Conservation (phyloP, 1,140 invertebrate genomes). For the Leptoteleia sp. region DNA sequence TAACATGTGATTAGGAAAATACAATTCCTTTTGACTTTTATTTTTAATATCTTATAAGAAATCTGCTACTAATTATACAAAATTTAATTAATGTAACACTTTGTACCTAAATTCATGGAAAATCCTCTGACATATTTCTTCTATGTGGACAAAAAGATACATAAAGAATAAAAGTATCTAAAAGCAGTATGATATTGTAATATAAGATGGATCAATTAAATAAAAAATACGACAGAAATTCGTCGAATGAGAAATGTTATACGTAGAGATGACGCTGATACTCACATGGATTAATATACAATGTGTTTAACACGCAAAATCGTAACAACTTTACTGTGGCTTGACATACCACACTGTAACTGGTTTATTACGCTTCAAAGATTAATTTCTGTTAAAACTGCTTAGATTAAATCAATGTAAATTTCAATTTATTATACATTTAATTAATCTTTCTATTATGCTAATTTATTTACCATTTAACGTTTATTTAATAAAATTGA, state of each 20-base stretch:
- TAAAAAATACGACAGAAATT: not conserved
- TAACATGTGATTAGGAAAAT: too few species aligned
- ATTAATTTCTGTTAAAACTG: conserved; percentile 18
- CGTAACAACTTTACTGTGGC: conserved; percentile 14
- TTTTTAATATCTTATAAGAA: too few species aligned
- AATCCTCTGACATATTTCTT: too few species aligned
- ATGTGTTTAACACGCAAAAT: conserved; percentile 15
- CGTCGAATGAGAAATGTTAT: conserved; percentile 6
- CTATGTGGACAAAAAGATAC: too few species aligned
- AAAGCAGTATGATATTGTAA: too few species aligned
- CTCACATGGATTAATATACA: conserved; percentile 15
- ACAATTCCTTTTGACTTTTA: too few species aligned
- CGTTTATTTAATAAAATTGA: too few species aligned
- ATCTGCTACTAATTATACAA: too few species aligned
- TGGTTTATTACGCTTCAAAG: conserved; percentile 18
- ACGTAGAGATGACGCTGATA: conserved; percentile 8
- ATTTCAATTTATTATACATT: conserved; percentile 9
- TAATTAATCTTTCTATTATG: not conserved
- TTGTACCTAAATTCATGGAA: too few species aligned
- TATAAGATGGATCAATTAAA: too few species aligned
- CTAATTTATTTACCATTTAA: not conserved
- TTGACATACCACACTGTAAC: conserved; percentile 9
- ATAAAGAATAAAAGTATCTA: too few species aligned
- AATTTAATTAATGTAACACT: too few species aligned
- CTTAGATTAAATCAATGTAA: conserved; percentile 13